Evolutionary conservation across 2,797 vertebrate genomes (phyloP), one percentile per base, ranked within the genome.

Genomic region (Semaprochilodus insignis): DNA sequence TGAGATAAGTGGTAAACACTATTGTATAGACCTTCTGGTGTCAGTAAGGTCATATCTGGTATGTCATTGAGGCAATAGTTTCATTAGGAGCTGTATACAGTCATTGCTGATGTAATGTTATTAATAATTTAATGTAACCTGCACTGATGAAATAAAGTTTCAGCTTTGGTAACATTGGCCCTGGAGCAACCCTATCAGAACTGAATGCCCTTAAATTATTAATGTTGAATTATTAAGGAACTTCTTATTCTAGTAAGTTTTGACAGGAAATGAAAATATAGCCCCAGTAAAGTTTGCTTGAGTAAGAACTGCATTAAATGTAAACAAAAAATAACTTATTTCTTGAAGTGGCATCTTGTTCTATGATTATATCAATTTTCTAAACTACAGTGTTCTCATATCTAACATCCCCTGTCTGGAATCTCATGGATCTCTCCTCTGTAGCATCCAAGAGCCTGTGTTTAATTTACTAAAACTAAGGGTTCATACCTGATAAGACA

Each of bases 41-140:
- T 59, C 31, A 36, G 17, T 21, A 55, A 75, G 55, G 21, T 44
- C 57, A 44, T 65, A 27, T 8, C 15, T 65, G 19, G 3, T 62
- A 63, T 16, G 63, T n/a, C 27, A 25, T 36, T 44, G 54, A 70
- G 11, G 21, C 13, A 14, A 25, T 13, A 3, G 48, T 27, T 72
- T 72, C 25, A 70, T 72, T 72, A 72, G 48, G 2, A 17, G 51
- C 51, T 57, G 14, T 27, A 44, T 72, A 3, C 31, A 34, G 21
- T 36, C 60, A 21, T 48, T 10, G 23, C 54, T 74, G 16, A 74
- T 59, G 23, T 70, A 51, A 31, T 69, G 40, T 52, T 63, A 60
- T 83, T 15, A 78, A 74, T 85, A 71, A 77, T 55, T 80, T 6
- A 82, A 54, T 52, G 19, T 79, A 36, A 83, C 55, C 52, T 60